Base-by-base conservation (phyloP, 2,797 vertebrate genomes). In the Sebastes cheni region DNA sequence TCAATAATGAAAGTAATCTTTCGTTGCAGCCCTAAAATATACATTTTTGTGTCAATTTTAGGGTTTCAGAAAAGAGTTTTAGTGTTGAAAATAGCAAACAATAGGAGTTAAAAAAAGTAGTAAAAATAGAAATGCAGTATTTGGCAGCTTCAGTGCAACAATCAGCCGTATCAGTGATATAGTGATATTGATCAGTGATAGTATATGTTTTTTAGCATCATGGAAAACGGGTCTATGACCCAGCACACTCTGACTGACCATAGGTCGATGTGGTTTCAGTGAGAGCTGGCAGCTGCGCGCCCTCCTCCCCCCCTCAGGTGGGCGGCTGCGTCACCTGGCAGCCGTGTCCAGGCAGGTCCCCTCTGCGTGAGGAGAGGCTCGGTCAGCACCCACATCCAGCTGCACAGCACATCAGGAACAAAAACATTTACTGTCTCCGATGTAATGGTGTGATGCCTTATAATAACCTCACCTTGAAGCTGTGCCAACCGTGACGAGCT, bases 331-430 rank as follows among this genome's bases (percentile, higher is more conserved):
- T 86, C 79, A 90, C 77, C 76, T 62, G 65, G 74, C 66, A 29
- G 80, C 70, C 87, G 29, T 82, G 90, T 82, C 81, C 80, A 65
- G 88, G 80, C 88, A 88, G 85, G 75, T 83, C 72, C 72, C 69
- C 23, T 60, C 22, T 90, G 74, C 55, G 74, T 89, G 88, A 85
- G 36, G 61, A 65, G 71, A 72, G 32, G 18, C 16, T 81, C 27
- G 80, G 80, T 77, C 79, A 75, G 70, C 75, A 8, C 58, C 83
- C 61, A 64, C 72, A 72, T 79, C 72, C 88, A 80, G 79, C 84
- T 89, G 82, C 80, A 69, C 64, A 7, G 13, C 42, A n/a, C 58
- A 73, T 67, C 34, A 75, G 39, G 22, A 52, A 55, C 62, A 46
- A 74, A 70, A 58, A 60, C 61, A 61, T 3, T 2, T 29, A 23